These are phyloP conservation scores for Laterallus jamaicensis DNA, from an alignment of 2,113 vertebrate genomes.

Conservation along the genomic window DNA sequence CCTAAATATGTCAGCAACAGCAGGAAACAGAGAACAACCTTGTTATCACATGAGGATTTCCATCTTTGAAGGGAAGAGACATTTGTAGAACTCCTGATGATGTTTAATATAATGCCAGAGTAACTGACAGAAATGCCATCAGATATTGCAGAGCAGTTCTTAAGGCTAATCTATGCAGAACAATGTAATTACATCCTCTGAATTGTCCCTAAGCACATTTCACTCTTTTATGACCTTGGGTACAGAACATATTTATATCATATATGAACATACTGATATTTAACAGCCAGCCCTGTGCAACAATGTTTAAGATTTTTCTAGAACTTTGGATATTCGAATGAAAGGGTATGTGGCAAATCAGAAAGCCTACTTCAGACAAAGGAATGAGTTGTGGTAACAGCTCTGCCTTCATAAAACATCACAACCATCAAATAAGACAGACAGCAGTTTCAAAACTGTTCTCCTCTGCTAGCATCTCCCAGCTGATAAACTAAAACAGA, in stretches of 20 bases:
- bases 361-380: neutral
- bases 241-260: neutral
- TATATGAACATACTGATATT: neutral
- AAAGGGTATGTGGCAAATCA: neutral
- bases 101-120: neutral
- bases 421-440: neutral
- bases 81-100: neutral
- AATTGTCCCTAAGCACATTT: neutral
- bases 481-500: neutral
- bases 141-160: neutral
- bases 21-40: neutral
- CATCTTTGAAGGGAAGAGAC: neutral
- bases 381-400: neutral
- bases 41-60: neutral
- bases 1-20: neutral
- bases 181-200: neutral
- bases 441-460: neutral
- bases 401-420: neutral
- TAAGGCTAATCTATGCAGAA: neutral
- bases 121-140: neutral
- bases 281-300: neutral
- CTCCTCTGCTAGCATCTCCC: neutral
- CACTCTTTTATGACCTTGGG: neutral
- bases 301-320: neutral
- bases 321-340: neutral